phyloP scores from a whole-genome alignment of 2,797 vertebrate species.

The Poeciliopsis infans region DNA sequence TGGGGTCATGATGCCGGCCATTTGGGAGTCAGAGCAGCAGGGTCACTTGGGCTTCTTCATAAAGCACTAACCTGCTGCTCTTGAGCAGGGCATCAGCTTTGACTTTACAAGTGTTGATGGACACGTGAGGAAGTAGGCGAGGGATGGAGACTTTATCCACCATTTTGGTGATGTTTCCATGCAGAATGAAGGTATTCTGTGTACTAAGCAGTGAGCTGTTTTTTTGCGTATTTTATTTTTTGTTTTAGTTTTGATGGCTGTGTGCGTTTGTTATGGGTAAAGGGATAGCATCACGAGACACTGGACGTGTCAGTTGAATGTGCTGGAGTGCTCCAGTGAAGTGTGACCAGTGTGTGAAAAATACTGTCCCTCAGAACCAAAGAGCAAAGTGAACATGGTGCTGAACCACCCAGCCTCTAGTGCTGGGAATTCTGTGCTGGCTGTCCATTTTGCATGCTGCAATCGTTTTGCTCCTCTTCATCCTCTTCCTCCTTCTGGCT shows the following conservation, averaged over 20 bases:
- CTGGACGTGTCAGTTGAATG: slow-evolving; percentile 37
- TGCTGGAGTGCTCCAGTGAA: slow-evolving; percentile 52
- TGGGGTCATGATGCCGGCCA: slow-evolving; percentile 66
- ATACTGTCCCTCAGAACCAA: slow-evolving; percentile 38
- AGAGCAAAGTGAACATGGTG: slow-evolving; percentile 10
- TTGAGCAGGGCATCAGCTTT: slow-evolving; percentile 32
- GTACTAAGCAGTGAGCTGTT: slow-evolving; percentile 8
- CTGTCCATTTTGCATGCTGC: slow-evolving; percentile 74
- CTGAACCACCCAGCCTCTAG: slow-evolving; percentile 57
- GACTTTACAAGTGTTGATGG: slow-evolving; percentile 42
- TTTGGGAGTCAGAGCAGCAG: slow-evolving; percentile 52
- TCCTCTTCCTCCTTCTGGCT: slow-evolving; percentile 83
- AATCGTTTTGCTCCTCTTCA: slow-evolving; percentile 73
- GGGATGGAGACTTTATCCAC: slow-evolving; percentile 26
- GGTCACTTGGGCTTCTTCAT: slow-evolving; percentile 48
- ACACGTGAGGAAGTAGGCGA: slow-evolving; percentile 25
- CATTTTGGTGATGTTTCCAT: slow-evolving; percentile 26
- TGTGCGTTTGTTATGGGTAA: slow-evolving; percentile 46
- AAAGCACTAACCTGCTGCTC: slow-evolving; percentile 44
- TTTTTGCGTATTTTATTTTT: slow-evolving; percentile 49
- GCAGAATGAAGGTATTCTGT: slow-evolving; percentile 22
- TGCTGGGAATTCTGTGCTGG: slow-evolving; percentile 74
- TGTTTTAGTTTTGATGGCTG: slow-evolving; percentile 43
- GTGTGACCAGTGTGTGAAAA: slow-evolving; percentile 58
- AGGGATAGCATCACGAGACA: slow-evolving; percentile 31